Conservation (phyloP, 2,888 invertebrate genomes). For the Zelleria hepariella region DNA sequence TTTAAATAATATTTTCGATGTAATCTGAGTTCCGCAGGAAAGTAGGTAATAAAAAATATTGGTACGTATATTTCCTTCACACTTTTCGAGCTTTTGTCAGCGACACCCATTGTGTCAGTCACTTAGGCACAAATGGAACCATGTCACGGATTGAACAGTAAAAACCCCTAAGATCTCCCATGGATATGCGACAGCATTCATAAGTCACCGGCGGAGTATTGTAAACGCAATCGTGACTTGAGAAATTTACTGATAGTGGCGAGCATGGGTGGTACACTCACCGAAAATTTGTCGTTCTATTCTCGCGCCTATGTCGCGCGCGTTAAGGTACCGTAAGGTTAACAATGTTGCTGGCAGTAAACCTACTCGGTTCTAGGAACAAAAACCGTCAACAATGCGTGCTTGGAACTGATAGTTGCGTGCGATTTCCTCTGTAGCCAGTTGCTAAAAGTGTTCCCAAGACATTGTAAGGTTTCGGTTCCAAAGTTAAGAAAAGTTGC, state of each 20-base stretch:
- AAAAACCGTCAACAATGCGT: neutral
- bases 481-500: too few relatives aligned
- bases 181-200: neutral
- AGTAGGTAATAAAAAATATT: too few relatives aligned
- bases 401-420: neutral
- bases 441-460: neutral
- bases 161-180: slow-evolving; percentile 1
- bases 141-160: slow-evolving; percentile 4
- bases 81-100: slow-evolving; percentile 10
- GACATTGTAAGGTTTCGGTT: neutral
- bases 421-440: neutral
- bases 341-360: neutral
- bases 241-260: neutral
- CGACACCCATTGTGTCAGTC: slow-evolving; percentile 21
- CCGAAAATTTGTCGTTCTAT: neutral
- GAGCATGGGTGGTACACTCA: neutral
- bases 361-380: neutral
- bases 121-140: neutral
- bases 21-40: too few relatives aligned
- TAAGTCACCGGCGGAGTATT: neutral
- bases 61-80: neutral
- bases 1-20: too few relatives aligned
- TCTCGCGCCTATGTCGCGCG: neutral
- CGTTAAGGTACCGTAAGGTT: neutral
- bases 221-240: neutral